These are phyloP conservation scores for Pseudochromis fuscus DNA, from an alignment of 2,797 vertebrate genomes.

Conservation along the genomic window DNA sequence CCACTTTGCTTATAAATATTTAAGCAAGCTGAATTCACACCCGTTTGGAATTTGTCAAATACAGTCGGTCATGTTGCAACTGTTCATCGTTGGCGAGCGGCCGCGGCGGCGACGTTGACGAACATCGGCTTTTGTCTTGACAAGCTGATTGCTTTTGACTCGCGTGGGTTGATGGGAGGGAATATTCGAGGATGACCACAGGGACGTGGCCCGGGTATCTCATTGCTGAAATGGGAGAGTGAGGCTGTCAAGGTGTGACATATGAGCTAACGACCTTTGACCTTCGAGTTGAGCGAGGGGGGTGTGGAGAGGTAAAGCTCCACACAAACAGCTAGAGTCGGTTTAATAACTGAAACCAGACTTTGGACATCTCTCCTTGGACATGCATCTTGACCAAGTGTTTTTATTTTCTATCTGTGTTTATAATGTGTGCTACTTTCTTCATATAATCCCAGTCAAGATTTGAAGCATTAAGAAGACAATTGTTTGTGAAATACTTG, in stretches of 20 bases:
- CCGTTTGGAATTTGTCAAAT: slow-evolving; percentile 18
- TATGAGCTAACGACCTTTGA: slow-evolving; percentile 72
- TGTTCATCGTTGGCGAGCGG: slow-evolving; percentile 10
- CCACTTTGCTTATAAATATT: slow-evolving; percentile 59
- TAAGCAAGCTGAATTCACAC: slow-evolving; percentile 42
- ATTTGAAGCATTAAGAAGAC: slow-evolving; percentile 62
- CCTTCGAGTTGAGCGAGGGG: slow-evolving; percentile 48
- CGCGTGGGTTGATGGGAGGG: not conserved
- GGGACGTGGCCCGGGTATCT: slow-evolving; percentile 75
- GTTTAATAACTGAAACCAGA: slow-evolving; percentile 14
- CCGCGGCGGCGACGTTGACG: slow-evolving; percentile 13
- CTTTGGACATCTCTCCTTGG: not conserved
- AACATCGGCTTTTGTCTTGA: slow-evolving; percentile 20
- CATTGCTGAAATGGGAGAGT: slow-evolving; percentile 81
- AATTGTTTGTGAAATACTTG: slow-evolving; percentile 71
- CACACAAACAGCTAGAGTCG: slow-evolving; percentile 42
- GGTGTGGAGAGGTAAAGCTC: slow-evolving; percentile 43
- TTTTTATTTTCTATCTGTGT: slow-evolving; percentile 11
- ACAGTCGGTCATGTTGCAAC: slow-evolving; percentile 24
- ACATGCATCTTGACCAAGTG: slow-evolving; percentile 29
- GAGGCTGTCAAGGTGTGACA: slow-evolving; percentile 78
- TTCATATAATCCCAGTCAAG: slow-evolving; percentile 60
- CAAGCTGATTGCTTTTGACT: slow-evolving; percentile 57
- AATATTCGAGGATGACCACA: slow-evolving; percentile 57
- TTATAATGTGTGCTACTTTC: slow-evolving; percentile 34